Conservation (phyloP, 2,888 invertebrate species). For the Lepidonotus clava region DNA sequence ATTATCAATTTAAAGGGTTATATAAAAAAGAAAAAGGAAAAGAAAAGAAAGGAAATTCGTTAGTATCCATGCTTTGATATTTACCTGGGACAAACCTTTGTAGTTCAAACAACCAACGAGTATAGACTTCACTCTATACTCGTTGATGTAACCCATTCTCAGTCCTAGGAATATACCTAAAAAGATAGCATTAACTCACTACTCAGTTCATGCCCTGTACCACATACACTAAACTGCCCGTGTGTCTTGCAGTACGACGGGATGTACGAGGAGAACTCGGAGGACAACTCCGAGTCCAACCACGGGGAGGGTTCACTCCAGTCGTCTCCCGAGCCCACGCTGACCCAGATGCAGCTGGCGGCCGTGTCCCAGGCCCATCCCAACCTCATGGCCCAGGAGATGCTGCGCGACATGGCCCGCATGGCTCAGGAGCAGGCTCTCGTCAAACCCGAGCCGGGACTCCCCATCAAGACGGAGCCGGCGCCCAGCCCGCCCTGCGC, state of each 20-base stretch:
- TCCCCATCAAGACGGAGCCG: conserved; percentile 29
- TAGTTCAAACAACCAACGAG: too few species aligned
- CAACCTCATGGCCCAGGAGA: conserved; percentile 59
- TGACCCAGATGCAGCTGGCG: conserved; percentile 41
- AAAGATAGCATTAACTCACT: too few species aligned
- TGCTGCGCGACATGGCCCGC: conserved; percentile 61
- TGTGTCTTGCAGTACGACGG: conserved; percentile 41
- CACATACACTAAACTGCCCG: too few species aligned
- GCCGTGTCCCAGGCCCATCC: conserved; percentile 51
- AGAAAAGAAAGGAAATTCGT: too few species aligned
- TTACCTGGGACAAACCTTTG: too few species aligned
- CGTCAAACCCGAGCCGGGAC: conserved; percentile 41
- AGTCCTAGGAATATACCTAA: too few species aligned
- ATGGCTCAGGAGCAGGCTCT: conserved; percentile 57
- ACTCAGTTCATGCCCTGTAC: too few species aligned
- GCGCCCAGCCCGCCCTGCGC: not conserved
- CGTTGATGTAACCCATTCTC: too few species aligned
- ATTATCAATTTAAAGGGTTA: too few species aligned
- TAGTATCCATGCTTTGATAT: too few species aligned
- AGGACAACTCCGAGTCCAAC: conserved; percentile 13
- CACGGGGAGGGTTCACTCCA: conserved; percentile 45
- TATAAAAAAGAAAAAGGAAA: too few species aligned
- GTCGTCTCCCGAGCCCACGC: conserved; percentile 46
- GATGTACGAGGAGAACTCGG: conserved; percentile 44
- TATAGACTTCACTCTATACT: too few species aligned